Base-by-base conservation (phyloP, 2,888 invertebrate species). In the Ectropis crepuscularia region DNA sequence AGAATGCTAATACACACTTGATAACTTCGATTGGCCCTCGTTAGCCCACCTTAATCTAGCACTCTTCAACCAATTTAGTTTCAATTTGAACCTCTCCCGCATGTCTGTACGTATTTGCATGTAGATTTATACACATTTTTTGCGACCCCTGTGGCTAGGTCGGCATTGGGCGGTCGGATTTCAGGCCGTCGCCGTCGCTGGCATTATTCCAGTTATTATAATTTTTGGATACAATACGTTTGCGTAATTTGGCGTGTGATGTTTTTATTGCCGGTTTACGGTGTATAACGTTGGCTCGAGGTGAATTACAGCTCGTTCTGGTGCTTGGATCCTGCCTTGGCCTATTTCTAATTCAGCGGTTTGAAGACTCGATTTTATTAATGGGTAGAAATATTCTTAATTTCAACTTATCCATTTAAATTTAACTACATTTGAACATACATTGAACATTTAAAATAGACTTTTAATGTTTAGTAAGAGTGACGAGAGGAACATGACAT, bases 61-160 rank as follows among this genome's bases (percentile, higher is more conserved):
- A 38, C 72, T 55, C 57, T 63, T 42, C 63, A 65, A 67, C 75
- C 79, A 81, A 81, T 81, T 75, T 72, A 77, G 75, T 79, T 79
- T 76, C 81, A 76, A 79, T 79, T 78, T 74, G 69, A 73, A 67
- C 66, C 69, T 69, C 69, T 65, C 63, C 65, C 67, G 63, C 57
- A 64, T 71, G 70, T 69, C 70, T 71, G 57, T 72, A 68, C 64
- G 74, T 72, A 80, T 77, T 74, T 75, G 67, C 69, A 79, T 79
- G 73, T 71, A 77, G 74, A 78, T 80, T 78, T 75, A 77, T 70
- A 71, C 68, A 65, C 66, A 61, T 72, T 73, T 73, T 73, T 73
- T 73, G 70, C 63, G 53, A 53, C 60, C 66, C 57, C 58, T 62
- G 65, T 61, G 54, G 70, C 58, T 67, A 59, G 64, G 65, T 61